phyloP scores from a whole-genome alignment of 2,113 vertebrate species.

The Micronycteris hirsuta region DNA sequence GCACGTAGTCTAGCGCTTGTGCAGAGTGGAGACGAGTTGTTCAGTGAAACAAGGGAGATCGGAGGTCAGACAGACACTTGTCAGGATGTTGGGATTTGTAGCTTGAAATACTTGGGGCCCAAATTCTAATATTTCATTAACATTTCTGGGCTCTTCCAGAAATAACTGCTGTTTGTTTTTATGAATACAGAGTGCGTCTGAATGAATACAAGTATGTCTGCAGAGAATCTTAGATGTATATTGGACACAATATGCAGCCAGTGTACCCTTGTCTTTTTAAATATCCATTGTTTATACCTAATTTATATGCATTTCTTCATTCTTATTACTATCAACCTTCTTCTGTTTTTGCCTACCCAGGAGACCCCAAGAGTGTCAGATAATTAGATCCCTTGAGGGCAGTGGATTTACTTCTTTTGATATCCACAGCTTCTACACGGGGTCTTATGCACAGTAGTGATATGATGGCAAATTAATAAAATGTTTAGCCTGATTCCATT shows the following conservation, averaged over 20 bases:
- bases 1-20: neutral
- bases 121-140: neutral
- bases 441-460: neutral
- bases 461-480: neutral
- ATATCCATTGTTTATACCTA: neutral
- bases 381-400: neutral
- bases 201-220: neutral
- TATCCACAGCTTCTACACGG: neutral
- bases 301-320: neutral
- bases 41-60: neutral
- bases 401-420: neutral
- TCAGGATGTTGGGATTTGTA: neutral
- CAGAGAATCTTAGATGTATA: neutral
- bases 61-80: neutral
- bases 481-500: neutral
- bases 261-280: neutral
- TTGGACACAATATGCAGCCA: neutral
- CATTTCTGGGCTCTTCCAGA: neutral
- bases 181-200: neutral
- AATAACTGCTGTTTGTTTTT: constrained; percentile 9
- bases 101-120: neutral
- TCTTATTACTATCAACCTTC: neutral
- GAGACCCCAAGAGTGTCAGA: neutral
- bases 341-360: neutral
- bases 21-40: neutral